A percentile compares a stretch with the other conserved stretches of the same genome.
These are phyloP conservation scores for Sebastes vulpes DNA, from an alignment of 2,797 vertebrate genomes.

Conservation along the genomic window DNA sequence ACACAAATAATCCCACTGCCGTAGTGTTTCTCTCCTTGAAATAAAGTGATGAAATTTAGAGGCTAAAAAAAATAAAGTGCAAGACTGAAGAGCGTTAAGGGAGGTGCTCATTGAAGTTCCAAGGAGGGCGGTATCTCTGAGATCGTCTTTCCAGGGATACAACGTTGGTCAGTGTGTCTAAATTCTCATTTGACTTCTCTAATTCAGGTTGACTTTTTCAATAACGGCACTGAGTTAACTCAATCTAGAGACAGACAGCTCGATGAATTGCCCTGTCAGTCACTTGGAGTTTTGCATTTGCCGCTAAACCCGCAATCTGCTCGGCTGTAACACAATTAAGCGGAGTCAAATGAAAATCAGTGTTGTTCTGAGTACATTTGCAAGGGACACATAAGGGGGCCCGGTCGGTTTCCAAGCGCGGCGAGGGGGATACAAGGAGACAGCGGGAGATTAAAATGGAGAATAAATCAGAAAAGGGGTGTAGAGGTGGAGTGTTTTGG, in stretches of 20 bases:
- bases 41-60: slow-evolving; percentile 25
- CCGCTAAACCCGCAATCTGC: slow-evolving; percentile 81
- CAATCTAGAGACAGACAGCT: slow-evolving; percentile 84
- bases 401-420: slow-evolving; percentile 23
- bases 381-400: slow-evolving; percentile 66
- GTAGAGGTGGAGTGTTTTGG: background rate
- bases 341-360: slow-evolving; percentile 82
- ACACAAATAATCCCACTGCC: slow-evolving; percentile 12
- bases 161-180: slow-evolving; percentile 64
- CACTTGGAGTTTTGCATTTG: slow-evolving; percentile 75
- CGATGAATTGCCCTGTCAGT: slow-evolving; percentile 87
- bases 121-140: slow-evolving; percentile 20
- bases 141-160: slow-evolving; percentile 35
- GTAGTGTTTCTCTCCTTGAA: slow-evolving; percentile 4
- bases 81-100: slow-evolving; percentile 4
- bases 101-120: slow-evolving; percentile 24
- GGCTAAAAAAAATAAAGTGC: background rate
- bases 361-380: slow-evolving; percentile 79
- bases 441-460: slow-evolving; percentile 31
- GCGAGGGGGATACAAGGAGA: slow-evolving; percentile 33
- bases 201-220: slow-evolving; percentile 86
- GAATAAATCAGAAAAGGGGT: slow-evolving; percentile 6
- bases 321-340: slow-evolving; percentile 84
- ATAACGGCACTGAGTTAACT: slow-evolving; percentile 83
- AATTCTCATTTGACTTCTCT: slow-evolving; percentile 79